A percentile compares a stretch with the other conserved stretches of the same genome.
phyloP scores from a whole-genome alignment of 2,888 invertebrate genomes.

The Deilephila porcellus region DNA sequence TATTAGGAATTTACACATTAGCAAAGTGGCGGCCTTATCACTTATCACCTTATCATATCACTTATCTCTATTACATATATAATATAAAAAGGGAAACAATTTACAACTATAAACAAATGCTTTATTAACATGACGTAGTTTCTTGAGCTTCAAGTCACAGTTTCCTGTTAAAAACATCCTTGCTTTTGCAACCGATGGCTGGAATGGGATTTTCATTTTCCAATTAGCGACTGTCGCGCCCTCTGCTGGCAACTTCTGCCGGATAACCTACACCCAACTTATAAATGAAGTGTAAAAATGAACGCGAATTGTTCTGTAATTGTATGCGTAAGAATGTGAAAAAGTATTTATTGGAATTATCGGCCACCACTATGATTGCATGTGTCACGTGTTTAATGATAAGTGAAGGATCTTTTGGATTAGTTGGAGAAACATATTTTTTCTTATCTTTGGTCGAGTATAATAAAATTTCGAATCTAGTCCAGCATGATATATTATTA shows the following conservation, averaged over 20 bases:
- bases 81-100: background rate
- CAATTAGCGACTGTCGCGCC: constrained; percentile 50
- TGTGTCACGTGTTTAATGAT: background rate
- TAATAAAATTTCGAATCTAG: too few relatives aligned
- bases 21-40: too few relatives aligned
- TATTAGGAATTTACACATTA: too few relatives aligned
- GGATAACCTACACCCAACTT: constrained; percentile 28
- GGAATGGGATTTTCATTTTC: constrained; percentile 56
- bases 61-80: background rate
- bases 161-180: constrained; percentile 31
- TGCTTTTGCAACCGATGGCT: constrained; percentile 33
- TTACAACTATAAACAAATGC: background rate
- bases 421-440: too few relatives aligned
- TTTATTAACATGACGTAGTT: constrained; percentile 11
- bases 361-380: background rate
- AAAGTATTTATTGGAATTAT: background rate
- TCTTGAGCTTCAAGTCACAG: constrained; percentile 27
- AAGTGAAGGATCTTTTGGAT: too few relatives aligned
- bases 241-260: constrained; percentile 31
- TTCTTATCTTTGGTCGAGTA: too few relatives aligned
- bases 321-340: background rate
- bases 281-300: background rate
- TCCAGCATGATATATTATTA: too few relatives aligned
- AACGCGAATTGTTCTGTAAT: constrained; percentile 14
- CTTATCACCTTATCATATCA: too few relatives aligned